Percentiles rank a stretch among this genome's conserved stretches.
phyloP scores from a whole-genome alignment of 2,797 vertebrate genomes.

The Poeciliopsis turneri region DNA sequence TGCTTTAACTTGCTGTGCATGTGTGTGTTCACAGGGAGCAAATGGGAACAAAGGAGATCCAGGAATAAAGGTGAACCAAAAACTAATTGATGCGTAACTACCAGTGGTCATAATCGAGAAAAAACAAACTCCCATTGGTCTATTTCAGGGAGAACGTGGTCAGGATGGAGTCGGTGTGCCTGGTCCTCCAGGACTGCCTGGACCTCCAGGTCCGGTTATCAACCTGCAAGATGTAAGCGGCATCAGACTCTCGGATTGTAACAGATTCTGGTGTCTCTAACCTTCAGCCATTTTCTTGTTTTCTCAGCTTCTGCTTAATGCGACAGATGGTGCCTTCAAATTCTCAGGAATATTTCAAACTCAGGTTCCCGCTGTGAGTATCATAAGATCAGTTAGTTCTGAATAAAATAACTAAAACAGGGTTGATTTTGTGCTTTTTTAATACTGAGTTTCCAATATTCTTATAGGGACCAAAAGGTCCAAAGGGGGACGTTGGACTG shows the following conservation, averaged over 20 bases:
- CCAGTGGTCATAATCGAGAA: not conserved
- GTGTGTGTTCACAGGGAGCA: slow-evolving; percentile 78
- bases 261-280: not conserved
- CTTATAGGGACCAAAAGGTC: slow-evolving; percentile 85
- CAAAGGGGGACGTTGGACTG: slow-evolving; percentile 87
- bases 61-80: slow-evolving; percentile 85
- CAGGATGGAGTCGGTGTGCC: slow-evolving; percentile 78
- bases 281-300: not conserved
- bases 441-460: slow-evolving; percentile 9
- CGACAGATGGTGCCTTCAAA: slow-evolving; percentile 85
- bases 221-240: slow-evolving; percentile 81
- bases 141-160: slow-evolving; percentile 87
- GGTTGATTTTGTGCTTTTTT: not conserved
- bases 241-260: not conserved
- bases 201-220: slow-evolving; percentile 83
- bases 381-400: not conserved
- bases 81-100: rapidly evolving
- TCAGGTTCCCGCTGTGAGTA: slow-evolving; percentile 83
- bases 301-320: slow-evolving; percentile 85
- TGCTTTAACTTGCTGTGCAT: not conserved
- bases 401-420: not conserved
- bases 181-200: slow-evolving; percentile 89
- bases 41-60: slow-evolving; percentile 86
- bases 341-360: slow-evolving; percentile 84
- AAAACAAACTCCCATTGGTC: not conserved